Conservation (phyloP, 2,797 vertebrate species). For the Valencia hispanica region DNA sequence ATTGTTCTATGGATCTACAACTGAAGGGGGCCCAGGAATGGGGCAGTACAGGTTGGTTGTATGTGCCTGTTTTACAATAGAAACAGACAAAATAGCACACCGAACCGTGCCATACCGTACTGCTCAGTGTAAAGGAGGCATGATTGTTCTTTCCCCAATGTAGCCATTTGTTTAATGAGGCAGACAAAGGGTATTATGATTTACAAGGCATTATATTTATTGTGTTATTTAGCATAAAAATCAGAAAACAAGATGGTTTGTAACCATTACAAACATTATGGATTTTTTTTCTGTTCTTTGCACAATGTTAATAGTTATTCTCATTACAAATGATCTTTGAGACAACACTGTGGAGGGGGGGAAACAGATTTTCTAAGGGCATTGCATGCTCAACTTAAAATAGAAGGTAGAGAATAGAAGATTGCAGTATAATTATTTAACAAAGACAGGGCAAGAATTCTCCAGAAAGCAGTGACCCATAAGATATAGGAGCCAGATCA, state of each 20-base stretch:
- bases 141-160: slow-evolving; percentile 40
- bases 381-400: background rate
- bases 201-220: background rate
- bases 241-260: background rate
- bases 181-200: background rate
- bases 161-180: slow-evolving; percentile 11
- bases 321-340: background rate
- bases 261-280: no score
- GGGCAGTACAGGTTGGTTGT: no score
- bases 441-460: background rate
- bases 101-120: no score
- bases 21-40: no score
- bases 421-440: slow-evolving; percentile 5
- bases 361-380: background rate
- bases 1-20: no score
- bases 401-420: background rate
- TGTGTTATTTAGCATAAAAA: background rate
- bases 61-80: no score
- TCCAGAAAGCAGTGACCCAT: slow-evolving; percentile 21
- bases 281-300: no score
- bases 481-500: slow-evolving; percentile 50
- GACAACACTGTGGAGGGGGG: background rate
- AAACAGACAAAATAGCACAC: no score
- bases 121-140: no score
- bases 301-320: background rate